Conservation (phyloP, 2,797 vertebrate genomes). For the Lagodon rhomboides region DNA sequence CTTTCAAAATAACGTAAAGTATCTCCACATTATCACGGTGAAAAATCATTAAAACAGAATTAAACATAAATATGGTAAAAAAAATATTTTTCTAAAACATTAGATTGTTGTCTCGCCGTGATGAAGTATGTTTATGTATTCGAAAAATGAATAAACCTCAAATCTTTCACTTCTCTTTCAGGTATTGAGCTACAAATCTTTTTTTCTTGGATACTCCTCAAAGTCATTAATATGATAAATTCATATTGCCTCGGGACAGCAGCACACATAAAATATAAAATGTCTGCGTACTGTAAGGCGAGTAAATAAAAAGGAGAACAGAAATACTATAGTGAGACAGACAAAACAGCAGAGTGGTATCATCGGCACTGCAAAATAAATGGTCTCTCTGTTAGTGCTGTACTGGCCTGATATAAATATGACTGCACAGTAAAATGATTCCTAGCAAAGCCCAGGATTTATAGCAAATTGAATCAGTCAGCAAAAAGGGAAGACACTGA, state of each 20-base stretch:
- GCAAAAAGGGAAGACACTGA: constrained; percentile 48
- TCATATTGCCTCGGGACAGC: constrained; percentile 46
- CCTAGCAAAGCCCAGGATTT: constrained; percentile 60
- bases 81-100: background rate
- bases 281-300: constrained; percentile 22
- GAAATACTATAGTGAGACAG: constrained; percentile 65
- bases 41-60: too few species aligned
- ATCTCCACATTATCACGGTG: background rate
- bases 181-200: constrained; percentile 56
- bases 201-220: constrained; percentile 59
- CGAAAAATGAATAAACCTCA: constrained; percentile 14
- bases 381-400: constrained; percentile 7
- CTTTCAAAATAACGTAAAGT: too few species aligned
- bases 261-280: constrained; percentile 61
- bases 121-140: constrained; percentile 9
- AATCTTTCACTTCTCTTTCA: constrained; percentile 20
- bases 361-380: constrained; percentile 54
- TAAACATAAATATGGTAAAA: background rate
- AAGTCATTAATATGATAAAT: constrained; percentile 68
- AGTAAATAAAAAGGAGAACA: constrained; percentile 61
- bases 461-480: constrained; percentile 64
- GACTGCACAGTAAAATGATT: constrained; percentile 33
- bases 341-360: constrained; percentile 48
- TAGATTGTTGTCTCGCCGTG: background rate
- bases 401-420: constrained; percentile 59